Base-by-base conservation (phyloP, 1,140 invertebrate genomes). In the Drosophila malerkotliana region DNA sequence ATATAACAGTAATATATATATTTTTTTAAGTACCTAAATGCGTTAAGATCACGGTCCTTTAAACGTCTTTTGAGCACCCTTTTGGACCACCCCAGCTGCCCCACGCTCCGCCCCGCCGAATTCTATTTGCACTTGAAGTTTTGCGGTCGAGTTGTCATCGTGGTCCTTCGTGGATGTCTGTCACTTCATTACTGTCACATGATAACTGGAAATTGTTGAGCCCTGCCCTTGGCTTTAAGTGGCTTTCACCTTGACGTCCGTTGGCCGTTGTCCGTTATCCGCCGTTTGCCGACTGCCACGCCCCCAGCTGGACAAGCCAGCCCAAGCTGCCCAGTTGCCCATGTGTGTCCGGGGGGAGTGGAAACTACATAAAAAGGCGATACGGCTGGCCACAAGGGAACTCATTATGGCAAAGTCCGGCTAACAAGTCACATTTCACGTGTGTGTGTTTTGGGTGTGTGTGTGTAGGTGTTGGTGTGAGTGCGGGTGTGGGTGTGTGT, bases 171-270 rank as follows among this genome's bases (percentile, higher is more conserved):
- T n/a, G 62, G 56, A 67, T 58, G 68, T 72, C 68, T 71, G 68
- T 73, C 73, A 76, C 73, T 76, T 76, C 73, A 76, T 76, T 76
- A 76, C 51, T 76, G 73, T 76, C 73, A 76, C 73, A 76, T 76
- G 73, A 76, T 76, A 76, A 76, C 73, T 76, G 73, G 62, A 76
- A 76, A 68, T 76, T 68, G 73, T 76, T 68, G 62, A 59, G 67
- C 64, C 71, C 51, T 62, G 60, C 61, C 56, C 72, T 76, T 68
- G 62, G 62, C 73, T 76, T 76, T 76, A 76, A 76, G 73, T 76
- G 73, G 72, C 72, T 76, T 76, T 76, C 72, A 76, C 73, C 73
- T 76, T 75, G 72, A 58, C 59, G 48, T 26, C 28, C 53, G 18
- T 21, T 28, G 5, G 26, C 26, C 26, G 26, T 6, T 7, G 21